phyloP scores from a whole-genome alignment of 2,797 vertebrate genomes.

The Onychomys torridus region DNA sequence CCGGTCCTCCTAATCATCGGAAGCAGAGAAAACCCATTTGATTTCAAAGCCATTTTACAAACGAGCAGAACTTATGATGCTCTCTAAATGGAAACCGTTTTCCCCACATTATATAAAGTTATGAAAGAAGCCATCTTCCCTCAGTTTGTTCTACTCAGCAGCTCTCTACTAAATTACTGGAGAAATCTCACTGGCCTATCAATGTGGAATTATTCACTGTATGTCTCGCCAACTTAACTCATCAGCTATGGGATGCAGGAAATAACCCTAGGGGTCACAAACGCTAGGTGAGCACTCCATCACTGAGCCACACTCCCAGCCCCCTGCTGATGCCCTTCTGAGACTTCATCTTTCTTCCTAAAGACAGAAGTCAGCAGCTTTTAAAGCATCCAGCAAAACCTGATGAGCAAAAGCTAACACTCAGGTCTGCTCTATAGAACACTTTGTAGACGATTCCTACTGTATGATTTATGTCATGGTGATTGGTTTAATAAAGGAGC shows the following conservation, averaged over 20 bases:
- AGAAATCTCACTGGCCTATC: background rate
- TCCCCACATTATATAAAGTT: background rate
- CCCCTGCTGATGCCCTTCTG: background rate
- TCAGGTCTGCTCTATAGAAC: background rate
- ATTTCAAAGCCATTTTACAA: slow-evolving; percentile 27
- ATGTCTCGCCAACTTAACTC: background rate
- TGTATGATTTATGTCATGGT: background rate
- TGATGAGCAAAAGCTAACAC: background rate
- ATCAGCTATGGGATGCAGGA: background rate
- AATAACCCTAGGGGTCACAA: background rate
- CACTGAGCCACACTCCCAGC: background rate
- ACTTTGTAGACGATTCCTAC: background rate
- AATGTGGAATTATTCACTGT: background rate
- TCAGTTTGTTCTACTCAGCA: slow-evolving; percentile 26
- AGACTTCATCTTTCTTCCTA: slow-evolving; percentile 31
- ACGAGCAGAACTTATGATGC: background rate
- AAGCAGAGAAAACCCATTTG: background rate
- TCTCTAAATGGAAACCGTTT: slow-evolving; percentile 3
- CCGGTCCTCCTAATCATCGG: slow-evolving; percentile 91
- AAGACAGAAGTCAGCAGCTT: slow-evolving; percentile 9
- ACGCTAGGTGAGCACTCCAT: too few species aligned
- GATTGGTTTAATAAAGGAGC: background rate
- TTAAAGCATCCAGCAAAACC: background rate
- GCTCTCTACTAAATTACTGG: background rate
- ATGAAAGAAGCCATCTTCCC: background rate